Evolutionary conservation across 2,888 invertebrate genomes (phyloP), one percentile per base, ranked within the genome.

Genomic region (Eupithecia dodoneata): DNA sequence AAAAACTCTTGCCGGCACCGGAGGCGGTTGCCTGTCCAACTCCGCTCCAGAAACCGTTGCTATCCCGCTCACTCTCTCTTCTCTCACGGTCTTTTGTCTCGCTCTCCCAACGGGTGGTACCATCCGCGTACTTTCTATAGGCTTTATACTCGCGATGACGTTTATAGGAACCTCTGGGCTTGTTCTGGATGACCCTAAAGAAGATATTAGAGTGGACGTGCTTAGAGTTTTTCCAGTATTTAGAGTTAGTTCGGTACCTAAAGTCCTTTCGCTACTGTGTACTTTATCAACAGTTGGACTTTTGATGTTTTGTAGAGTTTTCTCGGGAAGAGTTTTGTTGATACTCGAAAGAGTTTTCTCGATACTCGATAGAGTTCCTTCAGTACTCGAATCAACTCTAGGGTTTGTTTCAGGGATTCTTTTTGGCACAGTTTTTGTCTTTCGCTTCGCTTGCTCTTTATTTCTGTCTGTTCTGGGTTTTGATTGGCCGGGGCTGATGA

Each of bases 1-100:
- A 13, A 76, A 81, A 9, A 84, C 85, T 9, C 90, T 82, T 0
- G 87, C 87, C 0, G 90, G 90, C 5, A 88, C 89, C 0, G 90
- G 90, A 4, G 90, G 90, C 0, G 90, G 89, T 30, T 84, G 76
- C 44, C 81, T 80, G 42, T 84, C 83, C 52, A 80, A 76, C 13
- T 71, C 82, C 0, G 76, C 79, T 2, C 73, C 75, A 44, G 80
- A 83, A 74, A 49, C 81, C 4, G 77, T 81, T 1, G 77, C 71
- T 0, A 63, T 67, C 0, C 71, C 70, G 13, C 70, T 70, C 30
- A 49, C 47, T 45, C 70, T 47, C 12, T 45, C 47, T 6, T 70
- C 47, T 45, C 18, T 30, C 18, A 18, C 45, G 30, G 30, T 70
- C 12, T 47, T 5, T 13, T 70, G 13, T 70, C 45, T 47, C 52